Conservation (phyloP, 1,140 invertebrate species). For the Cherax quadricarinatus region DNA sequence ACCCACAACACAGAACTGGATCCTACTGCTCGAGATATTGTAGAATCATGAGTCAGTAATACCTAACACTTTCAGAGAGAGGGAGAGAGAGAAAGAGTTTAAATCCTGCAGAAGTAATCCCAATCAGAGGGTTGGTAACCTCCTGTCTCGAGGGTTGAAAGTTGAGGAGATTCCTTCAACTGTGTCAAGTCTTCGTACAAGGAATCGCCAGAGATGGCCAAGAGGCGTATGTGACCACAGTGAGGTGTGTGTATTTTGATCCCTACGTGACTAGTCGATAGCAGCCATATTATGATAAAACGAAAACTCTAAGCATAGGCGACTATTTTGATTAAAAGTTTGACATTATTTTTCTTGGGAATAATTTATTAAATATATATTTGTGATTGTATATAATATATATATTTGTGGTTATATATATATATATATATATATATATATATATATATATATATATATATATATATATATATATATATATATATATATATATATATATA, state of each 20-base stretch:
- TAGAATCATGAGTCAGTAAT: too few species aligned
- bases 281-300: background rate
- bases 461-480: background rate
- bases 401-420: background rate
- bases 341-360: background rate
- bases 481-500: background rate
- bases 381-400: background rate
- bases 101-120: too few species aligned
- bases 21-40: too few species aligned
- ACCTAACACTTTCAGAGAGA: too few species aligned
- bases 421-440: background rate
- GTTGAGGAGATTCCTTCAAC: background rate
- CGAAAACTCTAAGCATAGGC: background rate
- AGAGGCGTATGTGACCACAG: background rate
- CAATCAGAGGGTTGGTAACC: too few species aligned
- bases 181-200: background rate
- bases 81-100: too few species aligned
- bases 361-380: slow-evolving; percentile 2
- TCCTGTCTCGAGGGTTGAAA: too few species aligned
- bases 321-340: background rate
- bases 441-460: background rate
- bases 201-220: background rate
- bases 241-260: background rate
- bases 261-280: background rate
- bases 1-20: too few species aligned